Percentiles rank a stretch among this genome's conserved stretches.
Conservation (phyloP, 2,888 invertebrate genomes). For the Galerucella nymphaeae region DNA sequence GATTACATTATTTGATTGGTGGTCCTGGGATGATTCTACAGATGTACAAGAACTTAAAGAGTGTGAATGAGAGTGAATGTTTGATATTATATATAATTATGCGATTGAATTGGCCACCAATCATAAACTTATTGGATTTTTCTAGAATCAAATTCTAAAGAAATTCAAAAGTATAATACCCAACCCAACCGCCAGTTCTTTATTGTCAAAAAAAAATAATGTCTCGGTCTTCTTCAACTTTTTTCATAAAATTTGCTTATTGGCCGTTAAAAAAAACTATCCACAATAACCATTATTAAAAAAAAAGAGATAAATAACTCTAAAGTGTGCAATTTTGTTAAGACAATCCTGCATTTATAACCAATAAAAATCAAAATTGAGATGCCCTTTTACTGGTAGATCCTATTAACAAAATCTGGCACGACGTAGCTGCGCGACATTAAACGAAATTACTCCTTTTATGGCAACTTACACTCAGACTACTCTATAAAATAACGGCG, state of each 20-base stretch:
- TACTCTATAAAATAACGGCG: constrained; percentile 29
- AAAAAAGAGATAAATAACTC: constrained; percentile 27
- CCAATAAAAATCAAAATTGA: constrained; percentile 44
- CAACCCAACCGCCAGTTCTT: too few relatives aligned
- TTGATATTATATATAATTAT: too few relatives aligned
- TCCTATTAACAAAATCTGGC: constrained; percentile 45
- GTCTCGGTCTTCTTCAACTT: background rate
- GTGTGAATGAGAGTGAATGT: too few relatives aligned
- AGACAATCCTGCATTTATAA: constrained; percentile 37
- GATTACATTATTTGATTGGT: constrained; percentile 23
- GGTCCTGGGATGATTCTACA: constrained; percentile 42
- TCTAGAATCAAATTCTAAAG: too few relatives aligned
- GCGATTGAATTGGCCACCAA: too few relatives aligned
- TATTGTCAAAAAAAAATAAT: too few relatives aligned
- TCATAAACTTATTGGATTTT: too few relatives aligned
- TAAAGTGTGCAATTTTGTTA: constrained; percentile 20
- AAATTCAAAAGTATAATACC: too few relatives aligned
- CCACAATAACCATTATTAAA: background rate
- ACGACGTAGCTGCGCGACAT: constrained; percentile 43
- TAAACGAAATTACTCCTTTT: constrained; percentile 43
- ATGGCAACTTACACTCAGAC: constrained; percentile 37
- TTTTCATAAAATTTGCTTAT: background rate
- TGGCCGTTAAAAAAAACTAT: background rate
- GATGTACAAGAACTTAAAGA: too few relatives aligned
- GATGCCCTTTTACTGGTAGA: constrained; percentile 34